Evolutionary conservation across 2,797 vertebrate species (phyloP), one percentile per base, ranked within the genome.

Genomic region (Poecilia gillii): DNA sequence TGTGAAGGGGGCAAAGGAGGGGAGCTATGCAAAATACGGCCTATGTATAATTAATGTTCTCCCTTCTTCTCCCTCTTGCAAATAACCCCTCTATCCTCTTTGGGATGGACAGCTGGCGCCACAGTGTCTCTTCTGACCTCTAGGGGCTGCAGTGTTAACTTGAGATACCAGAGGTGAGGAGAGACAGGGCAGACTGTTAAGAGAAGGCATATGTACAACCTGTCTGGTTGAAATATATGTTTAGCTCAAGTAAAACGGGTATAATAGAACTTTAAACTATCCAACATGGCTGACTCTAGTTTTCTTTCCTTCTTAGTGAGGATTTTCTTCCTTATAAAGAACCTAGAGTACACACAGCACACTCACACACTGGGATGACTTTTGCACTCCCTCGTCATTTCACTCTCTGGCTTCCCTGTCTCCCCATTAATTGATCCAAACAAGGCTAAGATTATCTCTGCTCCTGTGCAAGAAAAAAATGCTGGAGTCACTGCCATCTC

Each of bases 21-120:
- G 86, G 84, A 93, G 79, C 75, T 93, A 93, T 94, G 92, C 89
- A 91, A 93, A 95, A 93, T 88, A 91, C 77, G 70, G 84, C 79
- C 90, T 77, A 91, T 93, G 92, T 92, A 93, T 95, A 95, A 94
- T 95, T 94, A 95, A 95, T 94, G 87, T 85, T 87, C 86, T 89
- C 83, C 13, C 41, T 47, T 39, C 43, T 70, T 59, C 72, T 66
- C 53, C 68, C 45, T 51, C 64, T 43, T 31, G 18, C 43, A 76
- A 76, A 78, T 51, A 79, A 74, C 43, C 76, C 59, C 51, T 84
- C 82, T 73, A 51, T 80, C 84, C 87, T 90, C 83, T 89, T 89
- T 89, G 84, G 87, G 86, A 92, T 91, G 92, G 93, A 92, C 92
- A 95, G 88, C 93, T 94, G 93, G 92, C 77, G 82, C 86, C 84